phyloP scores from a whole-genome alignment of 2,888 invertebrate species.

The Sepiola atlantica region DNA sequence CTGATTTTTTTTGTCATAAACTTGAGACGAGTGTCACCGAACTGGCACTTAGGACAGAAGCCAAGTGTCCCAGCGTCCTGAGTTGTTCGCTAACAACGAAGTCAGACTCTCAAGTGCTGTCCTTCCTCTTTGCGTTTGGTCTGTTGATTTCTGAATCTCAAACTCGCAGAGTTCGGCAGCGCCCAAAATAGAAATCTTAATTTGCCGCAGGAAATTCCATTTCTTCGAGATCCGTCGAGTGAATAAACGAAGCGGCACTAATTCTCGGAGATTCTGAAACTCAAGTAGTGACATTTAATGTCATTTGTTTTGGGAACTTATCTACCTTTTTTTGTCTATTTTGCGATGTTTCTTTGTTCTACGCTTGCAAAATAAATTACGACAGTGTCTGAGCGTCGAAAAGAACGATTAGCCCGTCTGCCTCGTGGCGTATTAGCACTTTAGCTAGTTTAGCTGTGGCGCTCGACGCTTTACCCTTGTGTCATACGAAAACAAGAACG shows the following conservation, averaged over 20 bases:
- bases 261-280: neutral
- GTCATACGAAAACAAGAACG: neutral
- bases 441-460: neutral
- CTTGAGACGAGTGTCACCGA: neutral
- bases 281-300: slow-evolving; percentile 21
- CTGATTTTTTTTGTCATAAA: neutral
- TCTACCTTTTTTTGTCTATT: neutral
- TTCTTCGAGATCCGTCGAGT: neutral
- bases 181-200: slow-evolving; percentile 10
- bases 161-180: neutral
- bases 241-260: neutral
- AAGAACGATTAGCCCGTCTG: neutral
- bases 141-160: neutral
- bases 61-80: neutral
- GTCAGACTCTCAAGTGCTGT: neutral
- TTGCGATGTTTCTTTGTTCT: neutral
- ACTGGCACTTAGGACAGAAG: neutral
- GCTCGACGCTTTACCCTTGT: neutral
- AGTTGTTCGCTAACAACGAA: neutral
- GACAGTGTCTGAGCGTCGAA: neutral
- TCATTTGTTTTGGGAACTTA: neutral
- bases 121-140: neutral
- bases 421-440: neutral
- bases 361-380: neutral
- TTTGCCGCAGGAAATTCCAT: neutral